Percentiles rank a stretch among this genome's conserved stretches.
These are phyloP conservation scores for Etheostoma cragini DNA, from an alignment of 2,113 vertebrate species.

Conservation along the genomic window DNA sequence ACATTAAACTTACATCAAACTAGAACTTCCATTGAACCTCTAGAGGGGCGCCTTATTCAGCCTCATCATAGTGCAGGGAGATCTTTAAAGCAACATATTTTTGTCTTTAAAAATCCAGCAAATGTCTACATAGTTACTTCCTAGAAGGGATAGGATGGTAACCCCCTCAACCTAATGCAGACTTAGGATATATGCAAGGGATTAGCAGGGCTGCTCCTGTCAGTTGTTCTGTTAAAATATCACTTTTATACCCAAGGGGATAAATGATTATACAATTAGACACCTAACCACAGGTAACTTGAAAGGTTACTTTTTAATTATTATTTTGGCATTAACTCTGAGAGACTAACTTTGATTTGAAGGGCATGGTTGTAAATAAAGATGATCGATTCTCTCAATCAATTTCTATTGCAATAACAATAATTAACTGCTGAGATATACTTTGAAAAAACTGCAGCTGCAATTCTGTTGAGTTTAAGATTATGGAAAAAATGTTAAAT, in stretches of 20 bases:
- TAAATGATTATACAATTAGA: not conserved
- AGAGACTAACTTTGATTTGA: not conserved
- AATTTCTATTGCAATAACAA: not conserved
- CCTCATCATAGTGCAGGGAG: not conserved
- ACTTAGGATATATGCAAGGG: not conserved
- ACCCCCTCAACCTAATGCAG: not conserved
- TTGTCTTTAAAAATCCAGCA: not conserved
- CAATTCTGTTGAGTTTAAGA: not conserved
- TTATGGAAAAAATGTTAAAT: slow-evolving; percentile 1
- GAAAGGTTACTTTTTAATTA: not conserved
- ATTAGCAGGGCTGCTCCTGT: not conserved
- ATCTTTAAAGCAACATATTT: not conserved
- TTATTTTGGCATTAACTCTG: not conserved
- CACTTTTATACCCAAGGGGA: not conserved
- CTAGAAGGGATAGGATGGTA: not conserved
- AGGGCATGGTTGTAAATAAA: not conserved
- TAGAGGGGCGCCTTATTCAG: not conserved
- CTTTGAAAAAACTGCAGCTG: not conserved
- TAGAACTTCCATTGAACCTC: not conserved
- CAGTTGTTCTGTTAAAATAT: not conserved
- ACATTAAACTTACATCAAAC: not conserved
- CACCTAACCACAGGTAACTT: not conserved
- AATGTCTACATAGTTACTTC: not conserved
- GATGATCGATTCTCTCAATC: not conserved
- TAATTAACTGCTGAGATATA: not conserved